Evolutionary conservation across 1,140 invertebrate species (phyloP).

Genomic region (Drosophila ohnishii): DNA sequence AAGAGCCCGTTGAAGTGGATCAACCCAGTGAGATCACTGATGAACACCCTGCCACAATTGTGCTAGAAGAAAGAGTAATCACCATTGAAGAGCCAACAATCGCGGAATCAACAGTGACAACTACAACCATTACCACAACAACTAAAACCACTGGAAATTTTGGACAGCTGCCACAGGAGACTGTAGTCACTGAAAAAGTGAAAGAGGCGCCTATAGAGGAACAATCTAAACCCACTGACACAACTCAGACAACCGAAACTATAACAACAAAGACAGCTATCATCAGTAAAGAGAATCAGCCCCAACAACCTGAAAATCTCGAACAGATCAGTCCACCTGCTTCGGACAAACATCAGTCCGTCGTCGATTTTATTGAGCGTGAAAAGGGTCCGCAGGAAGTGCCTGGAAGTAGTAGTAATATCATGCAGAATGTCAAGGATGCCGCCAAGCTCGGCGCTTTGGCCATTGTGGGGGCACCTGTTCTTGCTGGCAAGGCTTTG

Average conservation of each 20-base stretch:
- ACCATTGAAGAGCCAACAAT: slow-evolving; percentile 55
- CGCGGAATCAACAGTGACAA: slow-evolving; percentile 52
- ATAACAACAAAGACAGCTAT: slow-evolving; percentile 24
- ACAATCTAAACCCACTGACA: background rate
- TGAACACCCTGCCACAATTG: slow-evolving; percentile 2
- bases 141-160: slow-evolving; percentile 45
- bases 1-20: slow-evolving; percentile 17
- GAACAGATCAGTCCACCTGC: slow-evolving; percentile 22
- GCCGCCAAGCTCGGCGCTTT: slow-evolving; percentile 94
- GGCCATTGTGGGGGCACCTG: slow-evolving; percentile 89
- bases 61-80: slow-evolving; percentile 39
- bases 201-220: background rate
- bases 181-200: slow-evolving; percentile 19
- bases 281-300: slow-evolving; percentile 25
- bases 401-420: slow-evolving; percentile 35
- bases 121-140: slow-evolving; percentile 54
- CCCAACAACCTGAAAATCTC: slow-evolving; percentile 31
- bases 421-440: slow-evolving; percentile 86
- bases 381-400: slow-evolving; percentile 42
- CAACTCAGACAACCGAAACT: slow-evolving; percentile 23
- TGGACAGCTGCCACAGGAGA: slow-evolving; percentile 24
- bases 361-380: slow-evolving; percentile 63
- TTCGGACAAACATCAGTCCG: slow-evolving; percentile 50
- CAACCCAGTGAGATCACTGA: slow-evolving; percentile 5
- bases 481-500: slow-evolving; percentile 92